These are phyloP conservation scores for Aegotheles bennettii DNA, from an alignment of 2,113 vertebrate genomes.

Conservation along the genomic window DNA sequence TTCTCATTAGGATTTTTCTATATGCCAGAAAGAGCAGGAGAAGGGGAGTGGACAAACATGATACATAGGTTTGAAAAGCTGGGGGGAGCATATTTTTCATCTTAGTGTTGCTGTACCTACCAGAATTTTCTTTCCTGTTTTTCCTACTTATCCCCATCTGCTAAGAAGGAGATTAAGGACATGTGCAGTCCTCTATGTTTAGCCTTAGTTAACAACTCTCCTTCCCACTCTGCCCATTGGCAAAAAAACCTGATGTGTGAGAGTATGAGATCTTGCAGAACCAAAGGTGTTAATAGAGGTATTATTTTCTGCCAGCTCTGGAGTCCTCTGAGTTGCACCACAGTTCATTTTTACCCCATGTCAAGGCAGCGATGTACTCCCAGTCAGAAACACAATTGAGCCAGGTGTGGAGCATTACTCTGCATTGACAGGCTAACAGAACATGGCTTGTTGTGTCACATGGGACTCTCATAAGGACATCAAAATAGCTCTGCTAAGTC, in stretches of 20 bases:
- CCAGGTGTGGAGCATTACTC: accelerated
- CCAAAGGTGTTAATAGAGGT: neutral
- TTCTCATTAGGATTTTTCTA: neutral
- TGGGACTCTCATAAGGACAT: neutral
- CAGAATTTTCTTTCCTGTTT: neutral
- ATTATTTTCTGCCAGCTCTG: neutral
- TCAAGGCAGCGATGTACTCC: neutral
- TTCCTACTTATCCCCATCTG: neutral
- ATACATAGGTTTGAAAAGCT: neutral
- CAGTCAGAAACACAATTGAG: neutral
- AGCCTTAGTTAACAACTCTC: neutral
- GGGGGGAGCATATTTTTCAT: neutral
- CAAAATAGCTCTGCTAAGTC: neutral
- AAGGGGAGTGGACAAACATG: neutral
- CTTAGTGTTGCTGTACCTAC: neutral
- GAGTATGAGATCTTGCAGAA: neutral
- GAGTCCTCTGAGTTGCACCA: neutral
- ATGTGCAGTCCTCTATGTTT: neutral
- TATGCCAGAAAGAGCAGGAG: neutral
- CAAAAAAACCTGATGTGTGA: neutral
- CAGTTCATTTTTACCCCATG: neutral
- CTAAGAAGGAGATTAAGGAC: neutral
- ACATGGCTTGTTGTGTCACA: neutral
- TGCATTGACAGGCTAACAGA: neutral
- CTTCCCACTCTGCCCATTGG: neutral